Evolutionary conservation across 2,113 vertebrate species (phyloP).

Genomic region (Asarcornis scutulata): DNA sequence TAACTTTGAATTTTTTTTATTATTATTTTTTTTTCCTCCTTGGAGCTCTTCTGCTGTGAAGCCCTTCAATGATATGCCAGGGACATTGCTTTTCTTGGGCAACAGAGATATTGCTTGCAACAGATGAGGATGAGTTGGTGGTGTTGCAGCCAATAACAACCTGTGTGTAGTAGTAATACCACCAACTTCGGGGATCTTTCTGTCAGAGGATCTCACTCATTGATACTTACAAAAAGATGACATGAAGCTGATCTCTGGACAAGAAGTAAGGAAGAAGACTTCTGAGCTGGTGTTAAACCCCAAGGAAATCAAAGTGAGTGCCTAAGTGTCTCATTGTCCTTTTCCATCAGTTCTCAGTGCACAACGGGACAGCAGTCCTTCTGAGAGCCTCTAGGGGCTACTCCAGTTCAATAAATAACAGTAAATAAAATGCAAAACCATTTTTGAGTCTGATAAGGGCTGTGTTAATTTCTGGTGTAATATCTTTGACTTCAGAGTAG

Average conservation of each 20-base stretch:
- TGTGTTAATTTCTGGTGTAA: not conserved
- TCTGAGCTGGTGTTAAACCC: not conserved
- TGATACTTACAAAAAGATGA: not conserved
- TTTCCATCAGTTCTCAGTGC: not conserved
- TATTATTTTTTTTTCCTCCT: not conserved
- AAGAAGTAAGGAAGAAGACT: not conserved
- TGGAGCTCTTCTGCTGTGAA: not conserved
- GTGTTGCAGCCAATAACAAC: not conserved
- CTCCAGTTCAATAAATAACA: slow-evolving; percentile 44
- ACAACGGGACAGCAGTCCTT: slow-evolving; percentile 15
- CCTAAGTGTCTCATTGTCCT: not conserved
- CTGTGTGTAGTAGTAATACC: not conserved
- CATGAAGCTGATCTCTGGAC: not conserved
- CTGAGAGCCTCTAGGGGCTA: slow-evolving; percentile 54
- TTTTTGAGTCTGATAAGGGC: not conserved
- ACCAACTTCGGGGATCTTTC: not conserved
- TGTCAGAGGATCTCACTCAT: not conserved
- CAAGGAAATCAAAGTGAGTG: not conserved
- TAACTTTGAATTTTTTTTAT: not conserved
- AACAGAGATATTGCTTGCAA: not conserved
- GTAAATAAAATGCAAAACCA: not conserved
- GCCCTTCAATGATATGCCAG: not conserved
- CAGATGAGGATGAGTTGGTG: not conserved
- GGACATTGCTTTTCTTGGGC: not conserved
- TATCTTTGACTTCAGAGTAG: not conserved